A percentile compares a stretch with the other conserved stretches of the same genome.
phyloP scores from a whole-genome alignment of 2,888 invertebrate genomes.

The Mesochorus sp. region DNA sequence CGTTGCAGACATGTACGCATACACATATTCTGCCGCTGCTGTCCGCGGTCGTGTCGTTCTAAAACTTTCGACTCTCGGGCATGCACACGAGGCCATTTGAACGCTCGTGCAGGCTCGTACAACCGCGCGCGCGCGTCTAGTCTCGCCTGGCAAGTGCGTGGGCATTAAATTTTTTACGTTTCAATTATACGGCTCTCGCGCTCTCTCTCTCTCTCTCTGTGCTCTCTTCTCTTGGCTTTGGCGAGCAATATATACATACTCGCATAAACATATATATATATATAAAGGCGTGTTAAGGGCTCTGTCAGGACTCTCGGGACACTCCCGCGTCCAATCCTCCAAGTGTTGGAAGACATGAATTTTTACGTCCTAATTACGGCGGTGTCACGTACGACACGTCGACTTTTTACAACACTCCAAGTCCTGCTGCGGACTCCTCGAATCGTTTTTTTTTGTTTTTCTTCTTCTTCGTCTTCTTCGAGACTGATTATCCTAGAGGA shows the following conservation, averaged over 20 bases:
- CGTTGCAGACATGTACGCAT: conserved; percentile 36
- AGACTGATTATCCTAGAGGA: no score
- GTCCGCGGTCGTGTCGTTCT: conserved; percentile 32
- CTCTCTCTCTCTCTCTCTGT: conserved; percentile 8
- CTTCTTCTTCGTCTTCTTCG: no score
- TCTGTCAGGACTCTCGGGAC: conserved; percentile 32
- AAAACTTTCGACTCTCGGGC: conserved; percentile 57
- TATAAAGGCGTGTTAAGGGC: conserved; percentile 47
- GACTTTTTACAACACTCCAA: conserved; percentile 71
- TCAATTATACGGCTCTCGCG: conserved; percentile 55
- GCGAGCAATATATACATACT: conserved; percentile 3
- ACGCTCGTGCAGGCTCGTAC: conserved; percentile 33
- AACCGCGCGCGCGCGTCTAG: conserved; percentile 56
- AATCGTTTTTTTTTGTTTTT: background rate
- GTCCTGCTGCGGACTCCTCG: no score
- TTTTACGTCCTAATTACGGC: conserved; percentile 78
- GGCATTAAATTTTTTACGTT: conserved; percentile 59
- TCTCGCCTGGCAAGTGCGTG: conserved; percentile 55
- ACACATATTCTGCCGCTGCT: conserved; percentile 13
- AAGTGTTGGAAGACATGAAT: conserved; percentile 70
- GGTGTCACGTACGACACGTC: conserved; percentile 73
- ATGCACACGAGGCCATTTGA: conserved; percentile 46
- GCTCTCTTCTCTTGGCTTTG: conserved; percentile 36
- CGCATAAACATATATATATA: no score
- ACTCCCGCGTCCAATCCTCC: conserved; percentile 18